Conservation (phyloP, 2,888 invertebrate genomes). For the Rhimphoctona megacephalus region DNA sequence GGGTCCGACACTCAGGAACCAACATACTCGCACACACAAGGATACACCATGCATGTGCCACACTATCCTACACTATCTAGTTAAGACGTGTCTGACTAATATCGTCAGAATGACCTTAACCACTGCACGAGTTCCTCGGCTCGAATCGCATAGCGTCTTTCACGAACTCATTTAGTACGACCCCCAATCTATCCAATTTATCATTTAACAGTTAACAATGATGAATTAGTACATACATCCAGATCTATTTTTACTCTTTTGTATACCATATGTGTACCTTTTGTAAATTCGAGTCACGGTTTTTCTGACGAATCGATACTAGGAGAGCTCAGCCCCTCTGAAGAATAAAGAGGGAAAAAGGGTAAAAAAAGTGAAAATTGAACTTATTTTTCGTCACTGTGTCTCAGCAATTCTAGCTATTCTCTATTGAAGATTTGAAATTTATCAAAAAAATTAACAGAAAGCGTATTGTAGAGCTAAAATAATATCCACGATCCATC, state of each 20-base stretch:
- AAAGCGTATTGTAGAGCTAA: too few species aligned
- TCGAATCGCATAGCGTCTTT: constrained; percentile 42
- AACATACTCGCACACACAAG: neutral
- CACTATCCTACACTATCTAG: neutral
- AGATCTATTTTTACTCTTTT: constrained; percentile 33
- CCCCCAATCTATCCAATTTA: constrained; percentile 68
- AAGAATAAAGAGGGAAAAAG: neutral
- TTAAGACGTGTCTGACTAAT: constrained; percentile 59
- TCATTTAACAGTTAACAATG: constrained; percentile 64
- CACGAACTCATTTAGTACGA: constrained; percentile 9
- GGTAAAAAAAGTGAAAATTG: neutral
- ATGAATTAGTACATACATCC: constrained; percentile 57
- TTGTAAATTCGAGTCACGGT: constrained; percentile 12
- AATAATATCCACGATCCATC: neutral
- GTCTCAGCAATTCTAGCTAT: neutral
- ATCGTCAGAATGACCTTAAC: constrained; percentile 59
- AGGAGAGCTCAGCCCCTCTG: neutral
- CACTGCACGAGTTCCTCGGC: constrained; percentile 40
- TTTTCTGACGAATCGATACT: constrained; percentile 34
- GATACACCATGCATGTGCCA: neutral
- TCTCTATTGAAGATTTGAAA: neutral
- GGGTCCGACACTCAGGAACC: neutral
- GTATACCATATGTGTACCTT: neutral
- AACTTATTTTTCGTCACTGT: neutral
- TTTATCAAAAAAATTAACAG: neutral